phyloP scores from a whole-genome alignment of 2,797 vertebrate genomes.

The Falco rusticolus region DNA sequence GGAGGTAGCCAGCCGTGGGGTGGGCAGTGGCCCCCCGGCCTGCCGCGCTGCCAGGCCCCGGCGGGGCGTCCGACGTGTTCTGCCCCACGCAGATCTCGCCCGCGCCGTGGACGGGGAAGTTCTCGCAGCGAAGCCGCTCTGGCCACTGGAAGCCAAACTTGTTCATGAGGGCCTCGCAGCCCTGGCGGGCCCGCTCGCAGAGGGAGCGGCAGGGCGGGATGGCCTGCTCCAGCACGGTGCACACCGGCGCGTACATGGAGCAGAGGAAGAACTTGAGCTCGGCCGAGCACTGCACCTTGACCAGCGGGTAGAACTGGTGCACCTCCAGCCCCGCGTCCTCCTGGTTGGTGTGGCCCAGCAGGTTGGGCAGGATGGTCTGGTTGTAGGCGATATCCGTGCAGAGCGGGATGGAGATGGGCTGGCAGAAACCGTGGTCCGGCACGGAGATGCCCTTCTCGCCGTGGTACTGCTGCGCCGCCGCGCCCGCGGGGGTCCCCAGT shows the following conservation, averaged over 20 bases:
- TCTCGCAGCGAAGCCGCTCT: constrained; percentile 90
- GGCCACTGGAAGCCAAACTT: constrained; percentile 98
- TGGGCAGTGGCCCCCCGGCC: constrained; percentile 74
- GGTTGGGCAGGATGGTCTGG: constrained; percentile 93
- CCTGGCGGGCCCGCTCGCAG: constrained; percentile 92
- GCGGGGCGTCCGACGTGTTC: constrained; percentile 86
- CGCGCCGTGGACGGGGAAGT: constrained; percentile 91
- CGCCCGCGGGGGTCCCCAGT: constrained; percentile 70
- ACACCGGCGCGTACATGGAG: constrained; percentile 93
- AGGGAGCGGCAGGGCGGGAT: constrained; percentile 93
- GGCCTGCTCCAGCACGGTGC: constrained; percentile 92
- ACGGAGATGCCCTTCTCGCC: constrained; percentile 90
- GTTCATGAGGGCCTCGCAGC: constrained; percentile 96
- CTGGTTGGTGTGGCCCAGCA: constrained; percentile 93
- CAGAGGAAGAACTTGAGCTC: constrained; percentile 94
- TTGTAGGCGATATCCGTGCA: constrained; percentile 96
- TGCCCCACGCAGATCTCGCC: constrained; percentile 95
- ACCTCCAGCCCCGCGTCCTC: constrained; percentile 94
- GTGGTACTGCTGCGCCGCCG: constrained; percentile 89
- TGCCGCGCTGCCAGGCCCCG: constrained; percentile 54
- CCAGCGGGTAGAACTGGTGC: constrained; percentile 94
- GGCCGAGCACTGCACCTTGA: constrained; percentile 94
- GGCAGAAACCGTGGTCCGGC: constrained; percentile 95
- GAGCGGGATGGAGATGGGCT: constrained; percentile 91
- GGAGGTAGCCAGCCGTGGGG: constrained; percentile 81